Percentiles rank a stretch among this genome's conserved stretches.
These are phyloP conservation scores for Pelosia muscerda DNA, from an alignment of 2,888 invertebrate genomes.

Conservation along the genomic window DNA sequence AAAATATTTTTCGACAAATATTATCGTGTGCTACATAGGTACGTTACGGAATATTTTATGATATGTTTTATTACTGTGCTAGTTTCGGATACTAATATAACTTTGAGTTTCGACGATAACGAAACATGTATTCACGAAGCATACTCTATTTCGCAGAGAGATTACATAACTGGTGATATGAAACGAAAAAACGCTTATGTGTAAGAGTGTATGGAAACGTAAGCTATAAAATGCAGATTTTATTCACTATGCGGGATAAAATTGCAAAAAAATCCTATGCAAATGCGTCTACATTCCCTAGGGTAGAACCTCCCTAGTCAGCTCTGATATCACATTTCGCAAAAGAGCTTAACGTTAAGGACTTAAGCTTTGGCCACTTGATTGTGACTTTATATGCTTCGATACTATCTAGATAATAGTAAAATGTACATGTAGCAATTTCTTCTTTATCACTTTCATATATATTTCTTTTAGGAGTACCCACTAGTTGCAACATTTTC, in stretches of 20 bases:
- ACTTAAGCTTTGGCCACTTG: conserved; percentile 39
- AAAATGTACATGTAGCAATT: no score
- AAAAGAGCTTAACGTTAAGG: conserved; percentile 38
- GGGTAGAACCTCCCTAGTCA: conserved; percentile 28
- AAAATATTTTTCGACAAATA: conserved; percentile 41
- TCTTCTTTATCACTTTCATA: no score
- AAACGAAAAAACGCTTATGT: conserved; percentile 39
- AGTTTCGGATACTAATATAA: conserved; percentile 47
- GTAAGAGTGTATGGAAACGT: conserved; percentile 37
- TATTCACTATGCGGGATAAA: conserved; percentile 52
- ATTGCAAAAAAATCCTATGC: conserved; percentile 56
- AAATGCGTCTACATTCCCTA: conserved; percentile 51
- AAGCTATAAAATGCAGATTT: conserved; percentile 58
- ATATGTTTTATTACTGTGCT: conserved; percentile 44
- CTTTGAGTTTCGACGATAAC: conserved; percentile 42
- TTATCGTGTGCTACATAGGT: conserved; percentile 41
- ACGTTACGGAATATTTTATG: conserved; percentile 46
- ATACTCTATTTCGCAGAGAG: conserved; percentile 41
- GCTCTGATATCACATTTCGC: conserved; percentile 40
- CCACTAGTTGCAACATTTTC: no score
- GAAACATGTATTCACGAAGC: conserved; percentile 39
- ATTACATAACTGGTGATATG: conserved; percentile 40
- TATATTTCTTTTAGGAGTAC: no score
- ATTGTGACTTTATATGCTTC: conserved; percentile 32
- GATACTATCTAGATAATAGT: no score